A percentile compares a stretch with the other conserved stretches of the same genome.
Evolutionary conservation across 2,888 invertebrate genomes (phyloP).

Genomic region (Parthenolecanium corni): DNA sequence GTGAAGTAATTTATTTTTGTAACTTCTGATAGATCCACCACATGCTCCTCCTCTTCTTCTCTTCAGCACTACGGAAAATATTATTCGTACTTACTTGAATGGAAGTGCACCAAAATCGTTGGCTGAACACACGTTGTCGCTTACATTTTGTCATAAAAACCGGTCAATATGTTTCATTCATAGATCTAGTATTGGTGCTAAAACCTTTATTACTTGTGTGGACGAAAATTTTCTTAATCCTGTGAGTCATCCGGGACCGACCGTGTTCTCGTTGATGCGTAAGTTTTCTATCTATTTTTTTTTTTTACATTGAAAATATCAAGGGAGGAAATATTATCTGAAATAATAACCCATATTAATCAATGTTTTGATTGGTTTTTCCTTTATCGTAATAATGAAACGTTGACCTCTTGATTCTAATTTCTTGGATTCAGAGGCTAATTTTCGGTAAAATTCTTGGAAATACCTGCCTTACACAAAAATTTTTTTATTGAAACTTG

Average conservation of each 20-base stretch:
- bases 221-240: conserved; percentile 49
- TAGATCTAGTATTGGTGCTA: conserved; percentile 46
- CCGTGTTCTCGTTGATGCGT: conserved; percentile 54
- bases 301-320: too few relatives aligned
- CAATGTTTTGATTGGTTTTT: too few relatives aligned
- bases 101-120: conserved; percentile 41
- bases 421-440: too few relatives aligned
- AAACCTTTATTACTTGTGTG: conserved; percentile 51
- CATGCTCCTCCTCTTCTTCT: conserved; percentile 53
- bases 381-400: too few relatives aligned
- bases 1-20: conserved; percentile 4
- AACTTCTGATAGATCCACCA: conserved; percentile 47
- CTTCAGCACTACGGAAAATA: conserved; percentile 54
- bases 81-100: conserved; percentile 50
- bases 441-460: too few relatives aligned
- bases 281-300: conserved; percentile 36
- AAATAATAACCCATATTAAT: too few relatives aligned
- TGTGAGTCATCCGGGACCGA: conserved; percentile 49
- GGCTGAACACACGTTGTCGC: conserved; percentile 40
- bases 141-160: conserved; percentile 57
- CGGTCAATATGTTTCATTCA: conserved; percentile 59
- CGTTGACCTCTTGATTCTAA: too few relatives aligned
- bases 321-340: too few relatives aligned
- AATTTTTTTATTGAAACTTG: too few relatives aligned
- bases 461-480: too few relatives aligned